Evolutionary conservation across 2,113 vertebrate genomes (phyloP).

Genomic region (Leucosticte australis): DNA sequence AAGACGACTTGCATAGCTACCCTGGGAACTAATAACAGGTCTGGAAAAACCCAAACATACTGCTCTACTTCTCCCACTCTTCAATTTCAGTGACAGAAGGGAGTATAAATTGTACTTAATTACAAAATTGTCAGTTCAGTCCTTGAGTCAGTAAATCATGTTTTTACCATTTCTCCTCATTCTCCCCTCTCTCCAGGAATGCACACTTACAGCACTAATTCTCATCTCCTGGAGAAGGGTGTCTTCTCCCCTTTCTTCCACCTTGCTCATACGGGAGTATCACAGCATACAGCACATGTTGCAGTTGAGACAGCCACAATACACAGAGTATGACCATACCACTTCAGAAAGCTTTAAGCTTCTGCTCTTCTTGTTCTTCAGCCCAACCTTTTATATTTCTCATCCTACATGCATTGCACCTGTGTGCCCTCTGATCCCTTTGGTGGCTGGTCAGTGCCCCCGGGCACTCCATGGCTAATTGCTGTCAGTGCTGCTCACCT

Average conservation of each 20-base stretch:
- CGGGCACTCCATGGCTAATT: not conserved
- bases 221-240: not conserved
- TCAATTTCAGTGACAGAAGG: conserved; percentile 6
- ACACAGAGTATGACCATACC: not conserved
- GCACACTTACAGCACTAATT: not conserved
- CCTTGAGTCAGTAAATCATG: not conserved
- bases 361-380: not conserved
- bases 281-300: not conserved
- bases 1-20: not conserved
- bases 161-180: not conserved
- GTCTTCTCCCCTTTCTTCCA: not conserved
- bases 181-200: not conserved
- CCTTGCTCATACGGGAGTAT: not conserved
- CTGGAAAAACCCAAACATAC: conserved; percentile 27
- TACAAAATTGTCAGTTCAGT: conserved; percentile 28
- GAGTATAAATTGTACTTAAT: conserved; percentile 44
- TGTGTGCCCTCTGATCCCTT: not conserved
- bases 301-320: not conserved
- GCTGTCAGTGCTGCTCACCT: not conserved
- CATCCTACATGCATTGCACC: not conserved
- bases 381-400: not conserved
- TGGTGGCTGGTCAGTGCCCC: not conserved
- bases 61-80: conserved; percentile 28
- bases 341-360: not conserved
- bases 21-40: conserved; percentile 42